These are phyloP conservation scores for Suricata suricatta DNA, from an alignment of 2,113 vertebrate species.

Conservation along the genomic window DNA sequence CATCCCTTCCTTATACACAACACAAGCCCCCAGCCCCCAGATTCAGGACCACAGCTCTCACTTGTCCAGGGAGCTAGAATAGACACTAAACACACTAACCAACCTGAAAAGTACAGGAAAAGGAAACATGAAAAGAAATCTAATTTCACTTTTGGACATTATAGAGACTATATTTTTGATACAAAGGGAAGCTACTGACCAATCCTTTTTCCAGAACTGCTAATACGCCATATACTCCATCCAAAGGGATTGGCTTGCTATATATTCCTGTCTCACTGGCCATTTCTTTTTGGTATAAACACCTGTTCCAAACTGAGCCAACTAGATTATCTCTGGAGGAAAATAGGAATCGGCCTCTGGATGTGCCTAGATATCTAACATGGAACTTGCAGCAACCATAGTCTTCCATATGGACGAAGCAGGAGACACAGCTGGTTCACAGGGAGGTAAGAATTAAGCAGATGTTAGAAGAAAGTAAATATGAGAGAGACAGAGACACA, in stretches of 20 bases:
- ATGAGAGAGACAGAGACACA: background rate
- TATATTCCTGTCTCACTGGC: background rate
- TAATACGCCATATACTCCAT: background rate
- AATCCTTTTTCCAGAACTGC: background rate
- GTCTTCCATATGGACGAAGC: background rate
- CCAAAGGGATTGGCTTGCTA: background rate
- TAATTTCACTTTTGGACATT: background rate
- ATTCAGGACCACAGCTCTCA: background rate
- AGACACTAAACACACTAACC: background rate
- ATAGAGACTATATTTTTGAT: background rate
- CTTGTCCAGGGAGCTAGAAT: background rate
- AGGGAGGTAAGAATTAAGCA: background rate
- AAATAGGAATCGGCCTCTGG: background rate
- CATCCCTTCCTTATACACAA: background rate
- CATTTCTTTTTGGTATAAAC: background rate
- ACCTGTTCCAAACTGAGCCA: background rate
- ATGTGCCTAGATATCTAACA: background rate
- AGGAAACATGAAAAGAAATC: background rate
- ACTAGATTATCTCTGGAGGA: background rate
- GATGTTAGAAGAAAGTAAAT: background rate
- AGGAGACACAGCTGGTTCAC: background rate
- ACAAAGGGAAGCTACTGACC: background rate
- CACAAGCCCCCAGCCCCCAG: background rate
- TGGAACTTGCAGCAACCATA: background rate
- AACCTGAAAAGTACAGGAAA: background rate